Conservation (phyloP, 2,888 invertebrate species). For the Odontocolon sp. region DNA sequence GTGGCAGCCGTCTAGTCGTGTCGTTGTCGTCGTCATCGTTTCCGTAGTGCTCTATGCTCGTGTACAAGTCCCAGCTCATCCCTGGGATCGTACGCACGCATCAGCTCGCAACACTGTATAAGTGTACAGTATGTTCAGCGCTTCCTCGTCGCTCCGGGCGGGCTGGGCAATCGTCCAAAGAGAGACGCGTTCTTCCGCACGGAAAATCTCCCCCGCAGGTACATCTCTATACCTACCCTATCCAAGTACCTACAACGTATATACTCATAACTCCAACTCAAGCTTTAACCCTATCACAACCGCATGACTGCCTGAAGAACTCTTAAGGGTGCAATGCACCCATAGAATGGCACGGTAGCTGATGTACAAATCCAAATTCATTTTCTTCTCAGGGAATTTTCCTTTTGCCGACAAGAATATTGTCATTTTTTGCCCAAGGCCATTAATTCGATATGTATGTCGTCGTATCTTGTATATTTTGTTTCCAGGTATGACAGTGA, state of each 20-base stretch:
- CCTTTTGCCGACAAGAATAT: neutral
- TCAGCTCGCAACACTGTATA: conserved; percentile 9
- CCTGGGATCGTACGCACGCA: conserved; percentile 61
- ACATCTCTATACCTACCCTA: neutral
- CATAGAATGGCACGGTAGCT: conserved; percentile 17
- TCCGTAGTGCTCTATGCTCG: conserved; percentile 47
- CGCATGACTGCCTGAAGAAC: conserved; percentile 27
- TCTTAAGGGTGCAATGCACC: conserved; percentile 54
- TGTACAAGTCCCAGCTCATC: conserved; percentile 46
- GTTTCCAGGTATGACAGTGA: no score
- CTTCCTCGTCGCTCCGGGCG: conserved; percentile 59
- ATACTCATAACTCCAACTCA: conserved; percentile 35
- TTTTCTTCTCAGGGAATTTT: neutral
- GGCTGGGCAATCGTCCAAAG: conserved; percentile 66
- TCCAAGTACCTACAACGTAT: conserved; percentile 2
- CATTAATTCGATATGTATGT: no score
- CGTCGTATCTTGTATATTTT: no score
- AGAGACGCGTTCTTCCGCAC: conserved; percentile 55
- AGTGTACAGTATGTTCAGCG: conserved; percentile 45
- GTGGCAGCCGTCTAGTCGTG: conserved; percentile 59
- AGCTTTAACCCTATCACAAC: conserved; percentile 14
- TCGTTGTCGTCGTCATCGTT: conserved; percentile 38
- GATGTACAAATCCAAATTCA: neutral
- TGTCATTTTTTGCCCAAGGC: neutral
- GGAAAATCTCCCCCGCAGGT: conserved; percentile 26